Evolutionary conservation across 2,113 vertebrate species (phyloP).

Genomic region (Plestiodon gilberti): DNA sequence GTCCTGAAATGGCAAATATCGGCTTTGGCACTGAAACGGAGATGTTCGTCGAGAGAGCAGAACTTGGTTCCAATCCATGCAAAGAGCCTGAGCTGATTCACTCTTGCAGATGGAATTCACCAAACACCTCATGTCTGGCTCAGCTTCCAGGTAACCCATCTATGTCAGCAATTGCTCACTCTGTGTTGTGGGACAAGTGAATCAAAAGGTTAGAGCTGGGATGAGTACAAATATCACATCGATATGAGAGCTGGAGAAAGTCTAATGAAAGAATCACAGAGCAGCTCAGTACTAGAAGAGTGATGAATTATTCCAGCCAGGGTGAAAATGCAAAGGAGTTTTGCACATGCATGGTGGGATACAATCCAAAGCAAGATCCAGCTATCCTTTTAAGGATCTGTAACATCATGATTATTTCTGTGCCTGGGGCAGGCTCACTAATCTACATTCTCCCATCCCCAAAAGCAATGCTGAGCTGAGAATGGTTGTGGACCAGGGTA

Average conservation of each 20-base stretch:
- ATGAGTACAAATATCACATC: background rate
- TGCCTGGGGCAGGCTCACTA: too few species aligned
- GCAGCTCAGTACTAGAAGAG: background rate
- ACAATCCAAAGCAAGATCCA: too few species aligned
- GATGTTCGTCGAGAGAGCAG: background rate
- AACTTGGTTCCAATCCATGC: background rate
- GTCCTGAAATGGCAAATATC: background rate
- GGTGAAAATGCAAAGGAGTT: too few species aligned
- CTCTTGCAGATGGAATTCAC: background rate
- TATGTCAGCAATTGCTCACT: background rate
- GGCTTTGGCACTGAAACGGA: background rate
- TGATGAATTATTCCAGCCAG: rapidly evolving
- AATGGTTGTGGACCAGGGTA: too few species aligned
- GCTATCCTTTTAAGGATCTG: too few species aligned
- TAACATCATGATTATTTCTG: too few species aligned
- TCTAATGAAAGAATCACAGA: background rate
- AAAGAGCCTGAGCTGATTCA: background rate
- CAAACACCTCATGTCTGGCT: background rate
- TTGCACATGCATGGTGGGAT: too few species aligned
- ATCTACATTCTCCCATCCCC: too few species aligned
- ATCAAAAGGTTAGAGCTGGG: background rate
- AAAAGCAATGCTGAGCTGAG: too few species aligned
- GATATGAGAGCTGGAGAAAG: background rate
- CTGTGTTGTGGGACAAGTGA: background rate
- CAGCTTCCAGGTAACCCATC: background rate